Evolutionary conservation across 2,888 invertebrate genomes (phyloP).

Genomic region (Sinhomidia bicolor): DNA sequence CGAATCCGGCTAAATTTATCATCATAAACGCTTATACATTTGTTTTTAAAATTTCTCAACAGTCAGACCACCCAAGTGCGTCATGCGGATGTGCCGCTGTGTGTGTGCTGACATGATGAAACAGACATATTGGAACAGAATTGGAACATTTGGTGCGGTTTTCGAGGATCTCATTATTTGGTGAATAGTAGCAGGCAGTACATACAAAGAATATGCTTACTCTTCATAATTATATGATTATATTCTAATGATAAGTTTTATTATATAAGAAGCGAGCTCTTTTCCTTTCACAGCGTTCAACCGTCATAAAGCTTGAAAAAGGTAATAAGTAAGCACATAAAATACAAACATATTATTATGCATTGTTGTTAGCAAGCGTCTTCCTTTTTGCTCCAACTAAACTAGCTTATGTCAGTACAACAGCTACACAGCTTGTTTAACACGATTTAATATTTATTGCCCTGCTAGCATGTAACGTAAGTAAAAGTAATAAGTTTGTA

Average conservation of each 20-base stretch:
- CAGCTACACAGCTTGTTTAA: conserved; percentile 2
- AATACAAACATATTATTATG: no score
- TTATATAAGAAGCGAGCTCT: not conserved
- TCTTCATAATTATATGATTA: not conserved
- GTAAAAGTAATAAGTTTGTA: no score
- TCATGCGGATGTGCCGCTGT: no score
- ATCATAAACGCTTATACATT: no score
- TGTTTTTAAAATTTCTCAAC: no score
- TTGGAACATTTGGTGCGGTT: not conserved
- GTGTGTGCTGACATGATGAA: no score
- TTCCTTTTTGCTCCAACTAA: not conserved
- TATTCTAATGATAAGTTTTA: not conserved
- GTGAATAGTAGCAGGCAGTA: no score
- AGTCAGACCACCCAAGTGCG: not conserved
- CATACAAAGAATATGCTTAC: not conserved
- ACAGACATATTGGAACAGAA: not conserved
- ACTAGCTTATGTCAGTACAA: not conserved
- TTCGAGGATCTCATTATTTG: not conserved
- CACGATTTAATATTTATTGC: conserved; percentile 16
- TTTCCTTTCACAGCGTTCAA: no score
- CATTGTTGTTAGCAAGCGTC: not conserved
- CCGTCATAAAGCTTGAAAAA: no score
- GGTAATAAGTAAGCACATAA: no score
- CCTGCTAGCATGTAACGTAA: not conserved
- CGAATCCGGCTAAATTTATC: no score